phyloP scores from a whole-genome alignment of 35 echinoderm and acorn worm genomes.

The Anneissia japonica region DNA sequence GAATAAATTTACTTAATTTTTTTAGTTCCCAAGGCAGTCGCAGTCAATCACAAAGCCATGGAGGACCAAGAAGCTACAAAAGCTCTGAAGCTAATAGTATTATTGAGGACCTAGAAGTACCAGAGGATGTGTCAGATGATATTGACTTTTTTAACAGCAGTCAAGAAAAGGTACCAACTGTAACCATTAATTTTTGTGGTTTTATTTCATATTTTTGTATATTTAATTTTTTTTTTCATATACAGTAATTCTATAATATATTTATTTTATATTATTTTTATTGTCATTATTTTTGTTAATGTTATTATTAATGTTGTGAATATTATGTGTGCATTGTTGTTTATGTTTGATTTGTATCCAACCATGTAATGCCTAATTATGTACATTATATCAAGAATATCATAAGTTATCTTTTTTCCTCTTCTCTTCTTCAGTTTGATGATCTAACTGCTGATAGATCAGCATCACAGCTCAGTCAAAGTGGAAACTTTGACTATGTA shows the following conservation, averaged over 20 bases:
- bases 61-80: conserved; percentile 26
- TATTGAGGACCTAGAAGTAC: conserved; percentile 61
- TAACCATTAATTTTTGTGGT: background rate
- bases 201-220: no score
- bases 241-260: no score
- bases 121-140: conserved; percentile 59
- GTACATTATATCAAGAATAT: no score
- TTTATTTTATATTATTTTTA: no score
- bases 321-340: no score
- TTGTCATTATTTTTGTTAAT: no score
- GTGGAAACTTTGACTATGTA: conserved; percentile 77
- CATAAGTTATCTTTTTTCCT: no score
- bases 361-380: no score
- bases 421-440: conserved; percentile 68
- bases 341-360: no score
- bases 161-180: conserved; percentile 65
- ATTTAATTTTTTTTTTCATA: no score
- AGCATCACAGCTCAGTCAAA: conserved; percentile 78
- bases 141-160: conserved; percentile 84
- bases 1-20: background rate
- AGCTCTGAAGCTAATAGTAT: conserved; percentile 52
- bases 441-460: conserved; percentile 72
- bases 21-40: background rate
- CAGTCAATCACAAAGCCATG: conserved; percentile 33
- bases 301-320: no score